These are phyloP conservation scores for Polyploca ridens DNA, from an alignment of 2,888 invertebrate genomes.

Conservation along the genomic window DNA sequence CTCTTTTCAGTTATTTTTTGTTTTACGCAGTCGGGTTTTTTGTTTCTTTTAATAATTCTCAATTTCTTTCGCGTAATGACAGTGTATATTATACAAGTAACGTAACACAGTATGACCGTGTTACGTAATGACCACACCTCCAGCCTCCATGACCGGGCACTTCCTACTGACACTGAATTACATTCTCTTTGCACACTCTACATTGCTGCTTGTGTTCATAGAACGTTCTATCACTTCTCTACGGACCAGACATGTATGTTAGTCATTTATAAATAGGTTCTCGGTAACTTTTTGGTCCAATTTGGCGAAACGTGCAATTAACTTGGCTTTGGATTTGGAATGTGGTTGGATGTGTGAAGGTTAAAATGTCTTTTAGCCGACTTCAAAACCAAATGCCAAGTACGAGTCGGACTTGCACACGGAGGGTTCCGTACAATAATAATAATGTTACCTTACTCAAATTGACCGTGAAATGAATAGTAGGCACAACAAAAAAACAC, in stretches of 20 bases:
- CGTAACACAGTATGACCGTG: slow-evolving; percentile 9
- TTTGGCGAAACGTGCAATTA: not conserved
- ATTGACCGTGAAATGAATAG: too few species aligned
- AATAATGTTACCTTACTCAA: too few species aligned
- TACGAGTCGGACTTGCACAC: too few species aligned
- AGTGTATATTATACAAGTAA: not conserved
- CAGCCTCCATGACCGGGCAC: slow-evolving; percentile 22
- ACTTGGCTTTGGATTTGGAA: not conserved
- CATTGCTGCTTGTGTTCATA: slow-evolving; percentile 8
- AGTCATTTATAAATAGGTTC: too few species aligned
- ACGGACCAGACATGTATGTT: not conserved
- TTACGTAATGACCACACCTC: slow-evolving; percentile 24
- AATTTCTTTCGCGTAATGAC: too few species aligned
- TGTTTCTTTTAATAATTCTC: too few species aligned
- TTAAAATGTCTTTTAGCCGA: not conserved
- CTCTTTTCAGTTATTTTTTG: too few species aligned
- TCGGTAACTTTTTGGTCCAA: not conserved
- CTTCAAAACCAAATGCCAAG: too few species aligned
- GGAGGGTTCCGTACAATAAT: too few species aligned
- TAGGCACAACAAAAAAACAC: too few species aligned
- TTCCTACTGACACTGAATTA: slow-evolving; percentile 39
- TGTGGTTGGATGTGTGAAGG: not conserved
- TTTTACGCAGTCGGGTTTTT: too few species aligned
- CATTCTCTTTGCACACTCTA: slow-evolving; percentile 11
- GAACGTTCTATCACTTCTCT: not conserved